Conservation (phyloP, 2,797 vertebrate genomes). For the Helostoma temminkii region DNA sequence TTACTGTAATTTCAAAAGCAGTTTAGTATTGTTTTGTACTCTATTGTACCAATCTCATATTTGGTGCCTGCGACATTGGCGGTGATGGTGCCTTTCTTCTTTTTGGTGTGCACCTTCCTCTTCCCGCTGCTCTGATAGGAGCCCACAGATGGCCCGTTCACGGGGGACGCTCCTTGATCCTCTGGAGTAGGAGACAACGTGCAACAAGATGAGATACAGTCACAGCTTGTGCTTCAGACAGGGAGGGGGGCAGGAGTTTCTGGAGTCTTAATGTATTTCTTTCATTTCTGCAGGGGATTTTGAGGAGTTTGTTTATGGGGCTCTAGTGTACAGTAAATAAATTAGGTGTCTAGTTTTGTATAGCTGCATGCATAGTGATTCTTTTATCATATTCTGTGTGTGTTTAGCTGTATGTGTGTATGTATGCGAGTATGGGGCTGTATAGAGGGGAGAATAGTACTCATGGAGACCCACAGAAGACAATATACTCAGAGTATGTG, state of each 20-base stretch:
- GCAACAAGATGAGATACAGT: slow-evolving; percentile 57
- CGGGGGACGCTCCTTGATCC: slow-evolving; percentile 88
- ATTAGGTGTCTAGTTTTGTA: slow-evolving; percentile 42
- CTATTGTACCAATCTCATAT: slow-evolving; percentile 94
- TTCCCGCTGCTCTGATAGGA: slow-evolving; percentile 90
- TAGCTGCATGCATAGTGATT: slow-evolving; percentile 46
- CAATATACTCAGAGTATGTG: slow-evolving; percentile 5
- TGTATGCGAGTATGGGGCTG: slow-evolving; percentile 12
- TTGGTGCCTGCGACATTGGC: slow-evolving; percentile 95
- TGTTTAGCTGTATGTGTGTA: not conserved
- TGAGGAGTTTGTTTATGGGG: slow-evolving; percentile 51
- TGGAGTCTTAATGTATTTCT: slow-evolving; percentile 44
- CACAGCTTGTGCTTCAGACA: slow-evolving; percentile 58
- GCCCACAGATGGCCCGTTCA: slow-evolving; percentile 87
- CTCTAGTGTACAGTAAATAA: slow-evolving; percentile 51
- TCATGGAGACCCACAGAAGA: too few species aligned
- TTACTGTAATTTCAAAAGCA: not conserved
- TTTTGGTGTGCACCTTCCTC: slow-evolving; percentile 92
- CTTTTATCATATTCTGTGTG: slow-evolving; percentile 29
- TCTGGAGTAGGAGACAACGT: slow-evolving; percentile 79
- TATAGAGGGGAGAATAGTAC: slow-evolving; percentile 2
- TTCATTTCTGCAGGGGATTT: slow-evolving; percentile 59
- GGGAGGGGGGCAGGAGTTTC: slow-evolving; percentile 11
- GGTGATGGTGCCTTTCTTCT: slow-evolving; percentile 92
- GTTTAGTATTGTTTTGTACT: fast-evolving